Evolutionary conservation across 2,888 invertebrate species (phyloP).

Genomic region (Archaeoteleia sp.): DNA sequence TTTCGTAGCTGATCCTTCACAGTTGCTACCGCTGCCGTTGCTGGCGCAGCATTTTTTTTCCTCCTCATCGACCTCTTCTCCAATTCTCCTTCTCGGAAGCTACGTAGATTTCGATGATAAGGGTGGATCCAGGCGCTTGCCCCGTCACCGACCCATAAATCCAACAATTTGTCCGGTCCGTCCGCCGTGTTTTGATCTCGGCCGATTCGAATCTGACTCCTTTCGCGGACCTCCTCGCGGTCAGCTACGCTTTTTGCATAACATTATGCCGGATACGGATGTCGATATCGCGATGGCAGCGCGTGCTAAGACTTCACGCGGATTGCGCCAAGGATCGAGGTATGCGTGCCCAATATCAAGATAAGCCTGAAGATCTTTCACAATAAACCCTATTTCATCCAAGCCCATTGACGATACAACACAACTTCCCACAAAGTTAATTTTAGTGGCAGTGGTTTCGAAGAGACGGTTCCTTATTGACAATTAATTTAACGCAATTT

Average conservation of each 20-base stretch:
- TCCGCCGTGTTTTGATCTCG: slow-evolving; percentile 71
- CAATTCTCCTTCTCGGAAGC: slow-evolving; percentile 64
- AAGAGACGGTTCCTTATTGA: no score
- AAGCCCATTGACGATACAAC: no score
- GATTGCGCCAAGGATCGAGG: slow-evolving; percentile 21
- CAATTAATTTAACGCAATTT: no score
- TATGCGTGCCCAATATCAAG: slow-evolving; percentile 15
- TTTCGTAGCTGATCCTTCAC: slow-evolving; percentile 54
- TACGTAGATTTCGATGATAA: slow-evolving; percentile 71
- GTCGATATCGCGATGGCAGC: slow-evolving; percentile 42
- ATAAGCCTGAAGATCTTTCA: slow-evolving; percentile 5
- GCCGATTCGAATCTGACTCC: slow-evolving; percentile 63
- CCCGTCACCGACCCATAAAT: slow-evolving; percentile 72
- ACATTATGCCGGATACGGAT: slow-evolving; percentile 62
- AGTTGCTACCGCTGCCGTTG: slow-evolving; percentile 32
- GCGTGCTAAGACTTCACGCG: slow-evolving; percentile 34
- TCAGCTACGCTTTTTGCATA: slow-evolving; percentile 61
- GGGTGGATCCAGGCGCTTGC: slow-evolving; percentile 62
- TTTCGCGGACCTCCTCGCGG: slow-evolving; percentile 43
- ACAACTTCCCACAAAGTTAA: no score
- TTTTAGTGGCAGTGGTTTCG: no score
- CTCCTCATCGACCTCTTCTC: slow-evolving; percentile 38
- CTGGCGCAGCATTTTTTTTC: slow-evolving; percentile 31
- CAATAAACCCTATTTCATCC: not conserved
- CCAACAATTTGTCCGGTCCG: slow-evolving; percentile 71